Conservation (phyloP, 2,797 vertebrate species). For the Saxicola maurus region DNA sequence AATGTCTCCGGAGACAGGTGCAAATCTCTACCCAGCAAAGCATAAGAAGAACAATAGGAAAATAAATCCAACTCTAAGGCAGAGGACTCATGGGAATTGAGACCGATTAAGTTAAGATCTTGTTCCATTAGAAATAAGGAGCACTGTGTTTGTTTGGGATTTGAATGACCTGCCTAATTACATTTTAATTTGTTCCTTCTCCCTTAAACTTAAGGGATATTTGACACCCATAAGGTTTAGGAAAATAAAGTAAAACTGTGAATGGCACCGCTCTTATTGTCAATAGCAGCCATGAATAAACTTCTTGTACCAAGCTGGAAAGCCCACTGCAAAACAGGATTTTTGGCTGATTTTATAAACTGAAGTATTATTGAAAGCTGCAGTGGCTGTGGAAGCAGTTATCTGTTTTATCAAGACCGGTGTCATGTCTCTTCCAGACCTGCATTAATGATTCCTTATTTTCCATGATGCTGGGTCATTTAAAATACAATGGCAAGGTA, state of each 20-base stretch:
- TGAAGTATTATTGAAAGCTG: conserved; percentile 42
- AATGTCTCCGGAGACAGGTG: not conserved
- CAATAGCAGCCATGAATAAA: not conserved
- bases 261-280: not conserved
- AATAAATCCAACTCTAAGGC: conserved; percentile 49
- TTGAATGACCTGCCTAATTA: conserved; percentile 63
- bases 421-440: conserved; percentile 56
- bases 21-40: conserved; percentile 55
- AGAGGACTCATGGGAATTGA: conserved; percentile 36
- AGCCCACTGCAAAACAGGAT: not conserved
- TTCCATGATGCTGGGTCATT: conserved; percentile 56
- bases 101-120: conserved; percentile 36
- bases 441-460: conserved; percentile 43
- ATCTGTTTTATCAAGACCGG: conserved; percentile 47
- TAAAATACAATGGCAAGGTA: not conserved
- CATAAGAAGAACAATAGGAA: conserved; percentile 17
- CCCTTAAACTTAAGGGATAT: conserved; percentile 16
- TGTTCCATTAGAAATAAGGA: conserved; percentile 58
- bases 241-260: not conserved
- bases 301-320: not conserved
- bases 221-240: conserved; percentile 21
- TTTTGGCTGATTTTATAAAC: conserved; percentile 32
- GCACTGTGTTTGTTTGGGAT: conserved; percentile 31
- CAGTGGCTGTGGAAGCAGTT: conserved; percentile 8
- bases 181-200: conserved; percentile 54